Base-by-base conservation (phyloP, 2,113 vertebrate species). In the Anoplopoma fimbria region DNA sequence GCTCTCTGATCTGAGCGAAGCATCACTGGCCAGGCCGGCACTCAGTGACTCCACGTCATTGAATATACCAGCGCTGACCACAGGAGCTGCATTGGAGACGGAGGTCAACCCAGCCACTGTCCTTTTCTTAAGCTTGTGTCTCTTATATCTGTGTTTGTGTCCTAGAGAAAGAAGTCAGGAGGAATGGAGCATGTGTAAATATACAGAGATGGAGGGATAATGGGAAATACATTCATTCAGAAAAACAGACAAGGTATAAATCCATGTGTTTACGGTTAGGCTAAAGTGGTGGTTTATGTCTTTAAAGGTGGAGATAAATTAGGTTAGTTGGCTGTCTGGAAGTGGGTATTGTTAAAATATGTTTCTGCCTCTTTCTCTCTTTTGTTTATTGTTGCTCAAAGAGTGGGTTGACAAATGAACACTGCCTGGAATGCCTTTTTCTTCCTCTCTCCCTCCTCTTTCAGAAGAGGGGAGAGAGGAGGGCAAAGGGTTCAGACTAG, bases 31-130 rank as follows among this genome's bases (percentile, higher is more conserved):
- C 87, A 97, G 82, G 76, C 93, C 90, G 2, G 91, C 91, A 38
- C 90, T 96, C 83, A 98, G 90, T 2, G 83, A 85, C 17, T 95
- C 95, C 92, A 97, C 6, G 0, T 97, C 96, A 15, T 90, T 95
- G 42, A 96, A 88, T 23, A 96, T 81, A 47, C 87, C 86, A 6
- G 88, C 63, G 10, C 79, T 79, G 82, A 90, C 76, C 73, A 65
- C 83, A 27, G 84, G 85, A 77, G 75, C 51, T 38, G 77, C 68
- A 8, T 63, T 8, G n/a, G 85, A 69, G 57, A 69, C 71, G 13
- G 78, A 19, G 82, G 83, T 76, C 79, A 73, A 65, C 49, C 64
- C 87, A 10, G 71, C 70, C 23, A 53, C 78, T 27, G 69, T 76
- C 74, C 89, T 85, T 93, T 84, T 90, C 85, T 83, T 90, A 77